phyloP scores from a whole-genome alignment of 2,113 vertebrate genomes.

The Myotis lucifugus region DNA sequence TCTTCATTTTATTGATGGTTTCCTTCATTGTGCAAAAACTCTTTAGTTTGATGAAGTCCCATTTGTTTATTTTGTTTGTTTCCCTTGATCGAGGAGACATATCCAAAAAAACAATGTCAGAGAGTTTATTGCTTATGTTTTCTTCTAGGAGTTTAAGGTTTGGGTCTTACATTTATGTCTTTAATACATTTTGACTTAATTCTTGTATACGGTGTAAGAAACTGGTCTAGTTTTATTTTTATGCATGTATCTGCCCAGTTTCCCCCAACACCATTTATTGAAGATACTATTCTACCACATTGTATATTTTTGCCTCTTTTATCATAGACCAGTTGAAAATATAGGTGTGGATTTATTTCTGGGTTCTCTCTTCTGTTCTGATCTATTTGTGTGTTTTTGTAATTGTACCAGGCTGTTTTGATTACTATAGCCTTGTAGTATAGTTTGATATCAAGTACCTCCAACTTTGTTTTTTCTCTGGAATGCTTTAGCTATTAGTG shows the following conservation, averaged over 20 bases:
- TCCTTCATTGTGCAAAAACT: not conserved
- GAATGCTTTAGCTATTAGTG: not conserved
- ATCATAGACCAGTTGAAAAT: not conserved
- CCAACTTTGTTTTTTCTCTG: not conserved
- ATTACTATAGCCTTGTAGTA: not conserved
- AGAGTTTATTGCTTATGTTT: not conserved
- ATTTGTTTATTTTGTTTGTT: not conserved
- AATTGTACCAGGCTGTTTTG: not conserved
- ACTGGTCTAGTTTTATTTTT: not conserved
- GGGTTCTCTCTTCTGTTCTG: not conserved
- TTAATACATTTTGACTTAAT: not conserved
- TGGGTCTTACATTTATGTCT: not conserved
- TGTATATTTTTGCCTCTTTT: not conserved
- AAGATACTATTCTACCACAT: not conserved
- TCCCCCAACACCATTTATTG: not conserved
- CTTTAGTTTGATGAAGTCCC: not conserved
- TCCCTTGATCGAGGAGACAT: not conserved
- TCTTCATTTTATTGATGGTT: not conserved
- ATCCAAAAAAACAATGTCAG: not conserved
- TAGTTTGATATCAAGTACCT: not conserved
- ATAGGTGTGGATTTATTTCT: not conserved
- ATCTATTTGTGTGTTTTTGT: not conserved
- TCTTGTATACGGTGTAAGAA: not conserved
- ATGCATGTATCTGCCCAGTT: not conserved
- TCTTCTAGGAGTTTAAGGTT: not conserved